phyloP scores from a whole-genome alignment of 2,113 vertebrate species.

The Catharus bicknelli region DNA sequence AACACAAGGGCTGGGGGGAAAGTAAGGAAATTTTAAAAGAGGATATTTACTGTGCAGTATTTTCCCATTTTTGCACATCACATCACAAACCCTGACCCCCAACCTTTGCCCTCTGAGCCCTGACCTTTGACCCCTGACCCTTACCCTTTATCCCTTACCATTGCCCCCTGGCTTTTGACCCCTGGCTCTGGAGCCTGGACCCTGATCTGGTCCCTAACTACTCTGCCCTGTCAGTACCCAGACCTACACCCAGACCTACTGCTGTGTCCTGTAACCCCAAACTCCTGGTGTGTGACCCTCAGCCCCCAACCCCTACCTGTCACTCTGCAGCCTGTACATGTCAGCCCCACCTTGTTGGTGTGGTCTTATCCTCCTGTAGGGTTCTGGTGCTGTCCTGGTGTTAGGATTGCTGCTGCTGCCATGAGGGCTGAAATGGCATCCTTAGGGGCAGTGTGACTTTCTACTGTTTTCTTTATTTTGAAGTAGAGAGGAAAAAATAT shows the following conservation, averaged over 20 bases:
- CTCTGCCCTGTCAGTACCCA: not conserved
- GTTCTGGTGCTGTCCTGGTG: not conserved
- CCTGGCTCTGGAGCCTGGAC: not conserved
- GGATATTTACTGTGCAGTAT: accelerated
- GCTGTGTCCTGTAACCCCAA: not conserved
- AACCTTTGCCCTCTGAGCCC: not conserved
- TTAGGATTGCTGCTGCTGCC: not conserved
- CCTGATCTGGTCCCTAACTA: not conserved
- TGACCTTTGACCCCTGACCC: not conserved
- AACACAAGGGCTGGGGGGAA: not conserved
- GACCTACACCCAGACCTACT: not conserved
- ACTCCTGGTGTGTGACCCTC: not conserved
- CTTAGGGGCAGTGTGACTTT: accelerated
- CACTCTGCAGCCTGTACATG: not conserved
- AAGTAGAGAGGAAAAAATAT: not conserved
- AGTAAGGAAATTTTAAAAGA: not conserved
- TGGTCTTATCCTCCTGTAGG: not conserved
- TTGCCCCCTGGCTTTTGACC: no score
- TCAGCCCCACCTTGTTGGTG: not conserved
- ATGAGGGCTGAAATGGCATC: not conserved
- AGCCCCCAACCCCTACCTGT: not conserved
- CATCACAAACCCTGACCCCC: not conserved
- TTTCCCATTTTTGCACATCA: not conserved
- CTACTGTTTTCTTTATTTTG: not conserved
- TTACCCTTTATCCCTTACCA: not conserved